Base-by-base conservation (phyloP, 2,113 vertebrate species). In the Thymallus thymallus region DNA sequence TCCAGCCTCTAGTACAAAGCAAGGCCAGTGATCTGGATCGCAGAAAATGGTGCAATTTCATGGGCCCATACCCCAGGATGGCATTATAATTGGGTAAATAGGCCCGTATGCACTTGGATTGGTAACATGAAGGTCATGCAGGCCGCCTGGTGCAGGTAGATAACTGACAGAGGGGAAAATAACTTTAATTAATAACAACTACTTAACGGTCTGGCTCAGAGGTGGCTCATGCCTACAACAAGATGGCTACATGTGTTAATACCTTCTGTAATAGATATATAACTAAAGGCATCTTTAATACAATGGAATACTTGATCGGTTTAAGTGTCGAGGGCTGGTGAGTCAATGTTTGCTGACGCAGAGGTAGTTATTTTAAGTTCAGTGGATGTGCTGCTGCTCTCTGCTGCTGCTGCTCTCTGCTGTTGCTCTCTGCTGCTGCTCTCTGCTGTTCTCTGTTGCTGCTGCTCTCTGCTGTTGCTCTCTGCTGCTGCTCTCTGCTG, bases 41-140 rank as follows among this genome's bases (percentile, higher is more conserved):
- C 5, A 41, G 18, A 67, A 67, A 18, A 67, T 63, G 24, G 24
- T 63, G 24, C 64, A 67, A 68, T 45, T 68, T 68, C n/a, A 45
- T 46, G 32, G 32, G n/a, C 35, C 12, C 3, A 3, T 68, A 22
- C 24, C n/a, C 35, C 41, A 68, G 32, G n/a, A 45, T 68, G 20
- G 3, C 3, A 68, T 12, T 4, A 23, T 68, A 41, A 68, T 68
- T 45, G 41, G 10, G 66, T 13, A 22, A 68, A 68, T 22, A 68
- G 22, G 35, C 41, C 66, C 5, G 35, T n/a, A 9, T 46, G 66
- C 20, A 45, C n/a, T 68, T 23, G 35, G 41, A 41, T 22, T 68
- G 66, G 41, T 32, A 45, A 30, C 12, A 14, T 23, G 41, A 41
- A 45, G 30, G 65, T 23, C 66, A 12, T n/a, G 22, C 64, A 18